phyloP scores from a whole-genome alignment of 2,797 vertebrate genomes.

The Xenops minutus region DNA sequence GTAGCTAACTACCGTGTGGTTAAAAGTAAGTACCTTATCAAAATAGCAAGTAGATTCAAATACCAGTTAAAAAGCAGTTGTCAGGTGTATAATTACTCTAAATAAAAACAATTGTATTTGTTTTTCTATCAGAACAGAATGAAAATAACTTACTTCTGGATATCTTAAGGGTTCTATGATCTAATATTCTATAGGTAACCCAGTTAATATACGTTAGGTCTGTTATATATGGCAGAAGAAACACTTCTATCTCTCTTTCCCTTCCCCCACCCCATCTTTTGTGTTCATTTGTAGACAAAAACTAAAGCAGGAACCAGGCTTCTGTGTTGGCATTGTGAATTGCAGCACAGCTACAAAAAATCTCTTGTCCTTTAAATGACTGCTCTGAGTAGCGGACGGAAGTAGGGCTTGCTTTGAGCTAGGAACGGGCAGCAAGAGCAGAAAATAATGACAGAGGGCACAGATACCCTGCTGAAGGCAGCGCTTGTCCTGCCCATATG shows the following conservation, averaged over 20 bases:
- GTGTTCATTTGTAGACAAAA: neutral
- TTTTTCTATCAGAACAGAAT: neutral
- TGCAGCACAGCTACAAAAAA: constrained; percentile 18
- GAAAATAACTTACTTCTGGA: neutral
- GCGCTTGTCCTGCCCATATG: constrained; percentile 14
- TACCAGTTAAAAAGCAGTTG: neutral
- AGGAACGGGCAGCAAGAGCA: neutral
- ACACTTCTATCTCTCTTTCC: neutral
- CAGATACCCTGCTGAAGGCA: constrained; percentile 49
- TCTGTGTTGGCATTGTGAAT: neutral
- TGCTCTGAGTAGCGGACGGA: neutral
- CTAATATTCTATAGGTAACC: neutral
- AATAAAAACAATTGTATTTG: neutral
- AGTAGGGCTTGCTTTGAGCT: constrained; percentile 35
- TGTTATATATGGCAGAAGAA: neutral
- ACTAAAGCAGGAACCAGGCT: neutral
- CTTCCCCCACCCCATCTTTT: neutral
- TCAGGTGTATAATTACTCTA: rapidly evolving
- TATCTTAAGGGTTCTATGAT: neutral
- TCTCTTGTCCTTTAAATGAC: neutral
- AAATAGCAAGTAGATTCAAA: neutral
- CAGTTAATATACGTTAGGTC: neutral
- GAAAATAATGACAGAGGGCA: constrained; percentile 50
- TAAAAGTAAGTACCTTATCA: neutral
- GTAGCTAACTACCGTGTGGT: neutral